Evolutionary conservation across 2,888 invertebrate species (phyloP).

Genomic region (Epiblema foenella): DNA sequence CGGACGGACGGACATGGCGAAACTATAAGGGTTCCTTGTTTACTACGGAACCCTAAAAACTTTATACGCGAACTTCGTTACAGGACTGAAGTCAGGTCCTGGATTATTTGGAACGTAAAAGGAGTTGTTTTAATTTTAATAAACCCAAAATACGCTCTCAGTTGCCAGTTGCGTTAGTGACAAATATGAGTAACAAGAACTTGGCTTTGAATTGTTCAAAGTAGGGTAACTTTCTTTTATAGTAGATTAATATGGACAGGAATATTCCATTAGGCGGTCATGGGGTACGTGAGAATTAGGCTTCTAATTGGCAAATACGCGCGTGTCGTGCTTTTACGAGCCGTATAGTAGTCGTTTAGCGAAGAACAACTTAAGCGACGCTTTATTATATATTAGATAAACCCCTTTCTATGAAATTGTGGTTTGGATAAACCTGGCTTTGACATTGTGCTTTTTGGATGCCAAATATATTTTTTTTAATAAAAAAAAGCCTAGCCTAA

Average conservation of each 20-base stretch:
- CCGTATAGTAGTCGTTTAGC: conserved; percentile 48
- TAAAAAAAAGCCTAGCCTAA: no score
- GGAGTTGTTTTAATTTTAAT: background rate
- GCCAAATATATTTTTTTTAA: conserved; percentile 28
- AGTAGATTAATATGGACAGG: conserved; percentile 37
- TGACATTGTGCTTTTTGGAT: conserved; percentile 29
- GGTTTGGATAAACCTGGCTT: conserved; percentile 50
- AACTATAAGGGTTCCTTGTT: no score
- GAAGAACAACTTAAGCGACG: background rate
- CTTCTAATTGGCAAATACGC: conserved; percentile 55
- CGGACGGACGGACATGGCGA: no score
- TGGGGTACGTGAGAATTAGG: conserved; percentile 45
- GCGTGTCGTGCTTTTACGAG: conserved; percentile 55
- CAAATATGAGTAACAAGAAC: conserved; percentile 21
- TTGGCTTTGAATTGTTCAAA: conserved; percentile 23
- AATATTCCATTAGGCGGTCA: conserved; percentile 45
- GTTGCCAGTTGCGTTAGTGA: background rate
- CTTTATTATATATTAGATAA: background rate
- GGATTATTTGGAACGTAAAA: no score
- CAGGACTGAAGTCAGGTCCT: no score
- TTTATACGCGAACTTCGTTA: no score
- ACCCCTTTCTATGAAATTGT: background rate
- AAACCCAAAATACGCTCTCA: background rate
- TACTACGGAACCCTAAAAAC: no score
- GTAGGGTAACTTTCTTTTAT: conserved; percentile 41